Evolutionary conservation across 2,888 invertebrate species (phyloP).

Genomic region (Trissonchulus sp.): DNA sequence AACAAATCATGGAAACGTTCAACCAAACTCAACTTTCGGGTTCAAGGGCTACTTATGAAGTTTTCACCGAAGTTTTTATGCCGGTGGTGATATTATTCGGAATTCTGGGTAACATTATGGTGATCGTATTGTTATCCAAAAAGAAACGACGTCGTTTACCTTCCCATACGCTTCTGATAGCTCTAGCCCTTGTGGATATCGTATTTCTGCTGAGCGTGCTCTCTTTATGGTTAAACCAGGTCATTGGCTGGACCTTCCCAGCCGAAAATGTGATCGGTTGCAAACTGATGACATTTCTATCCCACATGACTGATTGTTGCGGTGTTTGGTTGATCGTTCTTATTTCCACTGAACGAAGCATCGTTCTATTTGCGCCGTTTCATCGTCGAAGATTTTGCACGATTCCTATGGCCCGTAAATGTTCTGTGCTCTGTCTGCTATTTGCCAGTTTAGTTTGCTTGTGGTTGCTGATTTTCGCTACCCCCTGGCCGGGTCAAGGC

Average conservation of each 20-base stretch:
- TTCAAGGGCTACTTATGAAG: background rate
- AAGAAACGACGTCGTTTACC: background rate
- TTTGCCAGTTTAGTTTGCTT: background rate
- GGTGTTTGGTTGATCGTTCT: slow-evolving; percentile 15
- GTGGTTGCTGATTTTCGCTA: slow-evolving; percentile 13
- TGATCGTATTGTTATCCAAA: background rate
- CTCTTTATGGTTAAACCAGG: background rate
- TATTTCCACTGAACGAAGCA: slow-evolving; percentile 11
- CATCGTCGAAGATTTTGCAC: background rate
- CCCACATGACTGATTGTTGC: slow-evolving; percentile 15
- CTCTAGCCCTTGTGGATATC: slow-evolving; percentile 14
- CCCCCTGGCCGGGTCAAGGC: background rate
- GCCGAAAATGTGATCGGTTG: slow-evolving; percentile 13
- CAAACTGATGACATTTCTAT: slow-evolving; percentile 20
- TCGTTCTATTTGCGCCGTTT: background rate
- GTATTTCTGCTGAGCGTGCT: background rate
- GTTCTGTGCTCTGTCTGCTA: background rate
- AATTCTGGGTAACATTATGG: background rate
- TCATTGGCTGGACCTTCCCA: background rate
- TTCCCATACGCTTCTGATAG: slow-evolving; percentile 17
- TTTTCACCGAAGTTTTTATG: background rate
- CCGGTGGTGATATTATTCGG: slow-evolving; percentile 7
- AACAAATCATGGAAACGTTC: too few species aligned
- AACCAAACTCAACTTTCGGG: too few species aligned
- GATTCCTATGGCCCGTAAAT: background rate